Conservation (phyloP, 2,113 vertebrate species). For the Nycticebus coucang region DNA sequence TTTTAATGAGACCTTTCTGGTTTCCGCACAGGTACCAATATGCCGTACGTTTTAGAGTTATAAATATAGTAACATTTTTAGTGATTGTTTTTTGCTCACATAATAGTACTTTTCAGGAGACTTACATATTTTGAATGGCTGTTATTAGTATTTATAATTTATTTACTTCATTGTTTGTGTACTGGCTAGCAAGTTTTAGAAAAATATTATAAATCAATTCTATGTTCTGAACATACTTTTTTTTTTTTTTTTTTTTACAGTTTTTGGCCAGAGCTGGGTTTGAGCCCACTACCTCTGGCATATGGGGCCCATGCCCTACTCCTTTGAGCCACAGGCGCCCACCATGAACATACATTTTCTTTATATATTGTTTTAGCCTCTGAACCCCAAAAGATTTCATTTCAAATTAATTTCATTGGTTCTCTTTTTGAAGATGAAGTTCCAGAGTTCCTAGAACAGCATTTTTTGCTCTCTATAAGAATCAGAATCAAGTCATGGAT, state of each 20-base stretch:
- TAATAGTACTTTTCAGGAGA: background rate
- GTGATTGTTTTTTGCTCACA: background rate
- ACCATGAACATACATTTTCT: background rate
- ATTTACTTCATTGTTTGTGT: background rate
- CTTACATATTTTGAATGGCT: background rate
- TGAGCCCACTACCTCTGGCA: too few relatives aligned
- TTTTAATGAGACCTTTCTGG: background rate
- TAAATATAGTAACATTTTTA: background rate
- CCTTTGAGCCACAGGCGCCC: too few relatives aligned
- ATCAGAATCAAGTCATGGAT: background rate
- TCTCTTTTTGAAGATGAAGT: background rate
- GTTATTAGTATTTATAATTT: background rate
- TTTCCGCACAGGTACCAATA: background rate
- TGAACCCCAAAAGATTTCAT: background rate
- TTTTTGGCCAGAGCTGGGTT: too few relatives aligned
- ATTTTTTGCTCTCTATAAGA: background rate
- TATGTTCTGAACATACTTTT: background rate
- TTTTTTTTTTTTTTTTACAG: too few relatives aligned
- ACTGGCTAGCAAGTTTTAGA: background rate
- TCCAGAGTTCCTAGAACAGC: background rate
- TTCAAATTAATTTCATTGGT: background rate
- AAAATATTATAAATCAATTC: background rate
- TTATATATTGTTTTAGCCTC: background rate
- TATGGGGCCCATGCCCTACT: too few relatives aligned
- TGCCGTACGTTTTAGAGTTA: background rate